Conservation (phyloP, 1,140 invertebrate species). For the Zaprionus ghesquierei region DNA sequence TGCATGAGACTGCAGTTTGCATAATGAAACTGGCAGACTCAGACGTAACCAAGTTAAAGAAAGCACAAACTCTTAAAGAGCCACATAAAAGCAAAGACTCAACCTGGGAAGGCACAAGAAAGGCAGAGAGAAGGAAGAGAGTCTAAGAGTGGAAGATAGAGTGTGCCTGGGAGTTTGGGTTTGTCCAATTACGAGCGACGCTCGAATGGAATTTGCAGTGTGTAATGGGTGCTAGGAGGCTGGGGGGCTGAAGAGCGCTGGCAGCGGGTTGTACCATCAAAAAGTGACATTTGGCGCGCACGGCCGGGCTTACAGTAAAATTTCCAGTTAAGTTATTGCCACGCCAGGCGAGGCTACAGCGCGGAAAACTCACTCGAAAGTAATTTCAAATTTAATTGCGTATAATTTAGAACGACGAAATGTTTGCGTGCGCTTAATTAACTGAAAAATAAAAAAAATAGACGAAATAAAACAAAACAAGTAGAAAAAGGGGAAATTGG, state of each 20-base stretch:
- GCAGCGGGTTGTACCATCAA: constrained; percentile 51
- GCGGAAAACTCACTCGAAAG: constrained; percentile 67
- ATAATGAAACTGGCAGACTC: constrained; percentile 68
- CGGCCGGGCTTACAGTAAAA: constrained; percentile 71
- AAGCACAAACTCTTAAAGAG: constrained; percentile 53
- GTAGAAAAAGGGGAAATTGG: not conserved
- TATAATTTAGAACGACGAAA: constrained; percentile 76
- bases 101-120: constrained; percentile 28
- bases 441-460: constrained; percentile 71
- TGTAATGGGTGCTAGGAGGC: not conserved
- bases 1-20: constrained; percentile 42
- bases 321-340: constrained; percentile 75
- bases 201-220: not conserved
- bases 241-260: constrained; percentile 18
- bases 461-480: constrained; percentile 20
- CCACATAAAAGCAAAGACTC: not conserved
- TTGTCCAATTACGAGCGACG: constrained; percentile 11
- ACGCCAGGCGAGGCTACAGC: constrained; percentile 47
- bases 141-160: not conserved
- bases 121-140: not conserved
- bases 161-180: not conserved
- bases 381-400: constrained; percentile 79
- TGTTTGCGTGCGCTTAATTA: constrained; percentile 79
- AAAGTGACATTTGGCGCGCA: constrained; percentile 68
- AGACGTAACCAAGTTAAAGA: constrained; percentile 61